Conservation (phyloP, 2,797 vertebrate genomes). For the Spondyliosoma cantharus region DNA sequence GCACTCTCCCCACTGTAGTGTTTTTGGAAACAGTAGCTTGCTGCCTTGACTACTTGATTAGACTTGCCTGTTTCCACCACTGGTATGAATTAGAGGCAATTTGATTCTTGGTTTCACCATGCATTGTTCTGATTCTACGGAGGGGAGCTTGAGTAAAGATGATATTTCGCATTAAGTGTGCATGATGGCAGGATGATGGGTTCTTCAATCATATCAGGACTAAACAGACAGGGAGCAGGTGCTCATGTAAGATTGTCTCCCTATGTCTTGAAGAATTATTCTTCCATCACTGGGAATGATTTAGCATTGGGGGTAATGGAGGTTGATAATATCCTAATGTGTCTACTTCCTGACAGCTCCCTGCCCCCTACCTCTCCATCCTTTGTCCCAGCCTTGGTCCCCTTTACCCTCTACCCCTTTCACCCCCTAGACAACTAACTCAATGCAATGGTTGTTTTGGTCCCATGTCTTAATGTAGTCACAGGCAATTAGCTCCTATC, state of each 20-base stretch:
- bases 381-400: constrained; percentile 23
- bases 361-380: constrained; percentile 8
- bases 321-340: constrained; percentile 66
- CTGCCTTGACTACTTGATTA: constrained; percentile 71
- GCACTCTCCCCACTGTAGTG: constrained; percentile 30
- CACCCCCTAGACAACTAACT: constrained; percentile 48
- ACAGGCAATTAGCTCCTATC: constrained; percentile 80
- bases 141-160: constrained; percentile 21
- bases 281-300: constrained; percentile 56
- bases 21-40: constrained; percentile 70
- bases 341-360: constrained; percentile 61
- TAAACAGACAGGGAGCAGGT: constrained; percentile 67
- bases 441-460: constrained; percentile 70
- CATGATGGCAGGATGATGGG: constrained; percentile 41
- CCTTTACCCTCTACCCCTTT: constrained; percentile 23
- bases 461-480: constrained; percentile 72
- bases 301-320: constrained; percentile 62
- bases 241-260: constrained; percentile 57
- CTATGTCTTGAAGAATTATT: constrained; percentile 60
- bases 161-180: constrained; percentile 44
- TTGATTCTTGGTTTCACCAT: constrained; percentile 48
- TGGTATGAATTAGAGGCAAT: constrained; percentile 54
- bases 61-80: constrained; percentile 65
- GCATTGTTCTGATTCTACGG: constrained; percentile 21
- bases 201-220: constrained; percentile 45